Conservation (phyloP, 2,113 vertebrate genomes). For the Piaya cayana region DNA sequence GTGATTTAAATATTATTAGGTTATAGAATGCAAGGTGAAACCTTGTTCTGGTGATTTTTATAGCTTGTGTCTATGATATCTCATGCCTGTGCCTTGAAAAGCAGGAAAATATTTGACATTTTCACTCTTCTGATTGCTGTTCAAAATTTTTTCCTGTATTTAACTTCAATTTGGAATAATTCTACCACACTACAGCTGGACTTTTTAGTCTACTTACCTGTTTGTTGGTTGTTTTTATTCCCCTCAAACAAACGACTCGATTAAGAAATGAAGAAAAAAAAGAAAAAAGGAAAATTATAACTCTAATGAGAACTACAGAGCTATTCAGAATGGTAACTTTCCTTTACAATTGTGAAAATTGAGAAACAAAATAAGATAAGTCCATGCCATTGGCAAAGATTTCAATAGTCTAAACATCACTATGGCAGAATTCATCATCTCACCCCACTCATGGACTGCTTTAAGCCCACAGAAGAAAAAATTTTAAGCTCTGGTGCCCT, state of each 20-base stretch:
- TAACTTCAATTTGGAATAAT: not conserved
- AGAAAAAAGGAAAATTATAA: not conserved
- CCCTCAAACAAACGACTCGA: not conserved
- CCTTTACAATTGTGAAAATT: not conserved
- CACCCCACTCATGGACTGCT: rapidly evolving
- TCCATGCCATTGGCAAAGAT: too few species aligned
- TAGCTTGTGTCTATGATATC: not conserved
- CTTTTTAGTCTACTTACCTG: not conserved
- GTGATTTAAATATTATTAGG: not conserved
- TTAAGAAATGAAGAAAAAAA: not conserved
- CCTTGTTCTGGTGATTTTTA: not conserved
- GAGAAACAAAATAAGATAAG: not conserved
- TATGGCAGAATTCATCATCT: not conserved
- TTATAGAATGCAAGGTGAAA: not conserved
- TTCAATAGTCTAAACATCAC: not conserved
- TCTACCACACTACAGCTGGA: not conserved
- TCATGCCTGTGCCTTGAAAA: not conserved
- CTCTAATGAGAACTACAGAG: not conserved
- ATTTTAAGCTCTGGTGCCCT: rapidly evolving
- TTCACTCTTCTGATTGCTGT: not conserved
- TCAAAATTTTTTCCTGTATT: not conserved
- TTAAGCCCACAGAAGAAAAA: not conserved
- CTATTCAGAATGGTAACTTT: not conserved
- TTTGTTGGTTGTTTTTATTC: not conserved
- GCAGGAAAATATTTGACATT: not conserved